Base-by-base conservation (phyloP, 2,113 vertebrate genomes). In the Anguilla rostrata region DNA sequence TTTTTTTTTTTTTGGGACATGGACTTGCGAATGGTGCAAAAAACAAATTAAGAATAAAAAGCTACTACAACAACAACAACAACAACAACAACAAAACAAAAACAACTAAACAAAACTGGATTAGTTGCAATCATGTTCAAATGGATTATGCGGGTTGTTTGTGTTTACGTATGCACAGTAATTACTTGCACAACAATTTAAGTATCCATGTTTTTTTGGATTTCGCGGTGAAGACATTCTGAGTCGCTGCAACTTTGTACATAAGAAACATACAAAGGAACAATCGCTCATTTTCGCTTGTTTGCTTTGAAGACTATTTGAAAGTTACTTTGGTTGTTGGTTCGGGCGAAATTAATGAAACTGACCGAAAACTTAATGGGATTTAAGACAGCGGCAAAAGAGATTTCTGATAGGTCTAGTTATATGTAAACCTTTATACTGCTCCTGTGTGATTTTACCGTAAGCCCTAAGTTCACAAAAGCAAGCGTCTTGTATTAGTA, bases 141-240 rank as follows among this genome's bases (percentile, higher is more conserved):
- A 90, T 95, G 97, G 97, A 96, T 96, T 95, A 97, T 96, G 97
- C 96, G 96, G 97, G 96, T 96, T 96, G 92, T 94, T 93, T 93
- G 96, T 94, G 96, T 95, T 96, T 94, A 97, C 96, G 95, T 94
- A 88, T 92, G 94, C 96, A 66, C 60, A 66, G 22, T 20, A 66
- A 66, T 66, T 66, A 66, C 92, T 96, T 96, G 96, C 95, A 96
- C 95, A 95, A 89, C 95, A 94, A 92, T 94, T 93, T 66, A 91
- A 92, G 92, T 92, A 94, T 95, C 94, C 91, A 90, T 88, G 80
- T 92, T 91, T 87, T 60, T 92, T 92, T 92, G 89, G 88, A 90
- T 91, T 90, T 92, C 87, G 82, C 82, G 91, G 92, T 91, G 93
- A 94, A 95, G 92, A 94, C 90, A 90, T 86, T 91, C 34, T 92